These are phyloP conservation scores for Temnopleurus reevesii DNA, from an alignment of 53 echinoderm and acorn worm species.

Conservation along the genomic window DNA sequence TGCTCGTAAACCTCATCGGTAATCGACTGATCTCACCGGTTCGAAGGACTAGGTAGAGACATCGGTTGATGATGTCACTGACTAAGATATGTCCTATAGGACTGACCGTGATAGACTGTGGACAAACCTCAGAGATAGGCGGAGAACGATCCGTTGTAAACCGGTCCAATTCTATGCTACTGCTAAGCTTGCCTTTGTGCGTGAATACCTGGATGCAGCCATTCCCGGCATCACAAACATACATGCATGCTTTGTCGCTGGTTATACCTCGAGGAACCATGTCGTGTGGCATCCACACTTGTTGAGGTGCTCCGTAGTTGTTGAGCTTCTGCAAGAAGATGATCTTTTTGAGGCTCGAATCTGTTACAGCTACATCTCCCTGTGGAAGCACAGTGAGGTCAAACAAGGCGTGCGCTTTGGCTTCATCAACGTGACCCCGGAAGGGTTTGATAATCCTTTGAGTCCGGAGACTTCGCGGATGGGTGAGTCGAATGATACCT, in stretches of 20 bases:
- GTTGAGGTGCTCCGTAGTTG: conserved; percentile 50
- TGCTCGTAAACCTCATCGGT: neutral
- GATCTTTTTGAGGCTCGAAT: conserved; percentile 39
- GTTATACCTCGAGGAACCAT: conserved; percentile 57
- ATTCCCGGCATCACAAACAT: conserved; percentile 50
- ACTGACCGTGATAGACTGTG: conserved; percentile 35
- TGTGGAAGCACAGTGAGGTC: conserved; percentile 39
- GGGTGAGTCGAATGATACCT: conserved; percentile 15
- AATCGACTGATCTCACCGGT: conserved; percentile 46
- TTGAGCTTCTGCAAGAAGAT: conserved; percentile 42
- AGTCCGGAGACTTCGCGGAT: conserved; percentile 28
- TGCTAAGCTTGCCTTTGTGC: conserved; percentile 48
- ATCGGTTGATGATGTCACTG: conserved; percentile 48
- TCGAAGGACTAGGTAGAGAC: conserved; percentile 44
- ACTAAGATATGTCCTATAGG: conserved; percentile 37
- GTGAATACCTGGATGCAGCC: conserved; percentile 54
- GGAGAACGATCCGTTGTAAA: conserved; percentile 19
- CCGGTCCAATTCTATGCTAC: conserved; percentile 43
- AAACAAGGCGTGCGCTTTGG: conserved; percentile 50
- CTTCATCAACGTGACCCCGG: conserved; percentile 46
- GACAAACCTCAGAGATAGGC: conserved; percentile 18
- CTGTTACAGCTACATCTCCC: conserved; percentile 50
- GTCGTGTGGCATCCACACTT: conserved; percentile 49
- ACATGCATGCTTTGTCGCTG: conserved; percentile 46
- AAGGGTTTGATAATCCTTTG: conserved; percentile 40